Evolutionary conservation across 2,113 vertebrate species (phyloP), one percentile per base, ranked within the genome.

Genomic region (Saimiri boliviensis): DNA sequence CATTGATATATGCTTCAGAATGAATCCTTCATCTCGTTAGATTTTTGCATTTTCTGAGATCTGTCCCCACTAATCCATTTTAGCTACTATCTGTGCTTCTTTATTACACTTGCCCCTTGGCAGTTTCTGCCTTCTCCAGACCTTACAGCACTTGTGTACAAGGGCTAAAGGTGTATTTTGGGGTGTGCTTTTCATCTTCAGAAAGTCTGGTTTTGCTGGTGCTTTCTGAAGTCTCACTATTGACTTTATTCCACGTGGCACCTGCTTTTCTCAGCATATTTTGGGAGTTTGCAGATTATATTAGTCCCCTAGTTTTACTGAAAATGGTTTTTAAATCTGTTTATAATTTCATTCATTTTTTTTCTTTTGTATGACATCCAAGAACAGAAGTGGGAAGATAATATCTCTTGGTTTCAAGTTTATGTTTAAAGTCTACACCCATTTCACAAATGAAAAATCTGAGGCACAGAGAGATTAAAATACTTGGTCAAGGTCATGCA

Each of bases 401-500:
- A 25, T 58, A 81, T 56, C 32, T 94, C 37, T 74, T 47, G 9
- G 40, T 56, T 94, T 90, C 81, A 93, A 77, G 27, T 79, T 94
- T 66, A 96, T 82, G 73, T 9, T 90, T 86, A 32, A 86, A 85
- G 14, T 73, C 54, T 71, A 60, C 49, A 56, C 32, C 20, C 13
- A 90, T 76, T 92, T 94, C 49, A 92, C 20, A 95, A 68, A 84
- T 90, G 84, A 86, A 86, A 42, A 93, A 54, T 47, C 17, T 30
- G 32, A 91, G n/a, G 27, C 37, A 58, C 84, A 93, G 40, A 93
- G 13, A 79, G 8, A 91, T 52, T 66, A 89, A 73, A 63, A 60
- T 63, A 96, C 11, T 56, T 37, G 7, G 30, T 81, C n/a, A 91
- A 93, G 19, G 14, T 86, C 25, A 79, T 12, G 95, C 3, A 93